Evolutionary conservation across 2,113 vertebrate species (phyloP).

Genomic region (Cyanocitta stelleri): DNA sequence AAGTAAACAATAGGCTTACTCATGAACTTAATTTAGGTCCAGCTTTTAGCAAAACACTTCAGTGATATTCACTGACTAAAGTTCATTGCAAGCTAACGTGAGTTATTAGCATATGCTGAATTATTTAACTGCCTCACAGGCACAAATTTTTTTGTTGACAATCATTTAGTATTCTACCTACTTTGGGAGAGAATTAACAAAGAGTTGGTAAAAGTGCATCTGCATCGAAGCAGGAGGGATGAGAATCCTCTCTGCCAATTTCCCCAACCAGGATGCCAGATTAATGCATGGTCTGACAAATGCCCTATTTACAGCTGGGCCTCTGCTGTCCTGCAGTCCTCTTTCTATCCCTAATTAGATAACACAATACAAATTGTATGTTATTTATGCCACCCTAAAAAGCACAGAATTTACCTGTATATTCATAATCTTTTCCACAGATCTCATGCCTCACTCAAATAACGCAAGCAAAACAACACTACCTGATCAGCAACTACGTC

Average conservation of each 20-base stretch:
- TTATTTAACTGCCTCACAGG: not conserved
- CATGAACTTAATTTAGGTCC: not conserved
- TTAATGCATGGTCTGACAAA: not conserved
- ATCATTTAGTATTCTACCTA: not conserved
- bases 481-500: not conserved
- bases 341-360: not conserved
- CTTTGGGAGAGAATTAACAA: not conserved
- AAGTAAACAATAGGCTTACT: not conserved
- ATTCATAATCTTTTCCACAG: not conserved
- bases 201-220: not conserved
- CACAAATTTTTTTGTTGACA: not conserved
- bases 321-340: not conserved
- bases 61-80: not conserved
- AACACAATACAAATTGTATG: not conserved
- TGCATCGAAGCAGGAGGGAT: not conserved
- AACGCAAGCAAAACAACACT: not conserved
- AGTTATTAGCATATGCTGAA: not conserved
- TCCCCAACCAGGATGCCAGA: not conserved
- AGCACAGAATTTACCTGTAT: not conserved
- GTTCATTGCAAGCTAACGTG: not conserved
- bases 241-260: not conserved
- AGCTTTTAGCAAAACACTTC: not conserved
- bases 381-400: not conserved
- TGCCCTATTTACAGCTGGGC: not conserved
- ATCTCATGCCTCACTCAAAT: not conserved